A percentile compares a stretch with the other conserved stretches of the same genome.
These are phyloP conservation scores for Caerostris extrusa DNA, from an alignment of 1,140 invertebrate species.

Conservation along the genomic window DNA sequence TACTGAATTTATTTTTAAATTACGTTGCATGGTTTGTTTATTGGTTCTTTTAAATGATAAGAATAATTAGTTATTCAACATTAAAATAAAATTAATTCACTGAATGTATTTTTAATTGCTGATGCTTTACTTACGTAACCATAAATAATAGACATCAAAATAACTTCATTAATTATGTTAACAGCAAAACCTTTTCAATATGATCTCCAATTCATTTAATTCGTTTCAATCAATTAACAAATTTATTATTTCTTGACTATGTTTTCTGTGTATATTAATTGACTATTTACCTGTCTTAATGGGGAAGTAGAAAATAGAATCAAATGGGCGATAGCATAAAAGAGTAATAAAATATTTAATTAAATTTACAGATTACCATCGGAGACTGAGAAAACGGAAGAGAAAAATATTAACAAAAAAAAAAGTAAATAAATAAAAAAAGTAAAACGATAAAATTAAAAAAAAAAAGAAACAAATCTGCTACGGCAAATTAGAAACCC, in stretches of 20 bases:
- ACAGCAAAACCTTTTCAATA: no score
- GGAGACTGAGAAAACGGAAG: not conserved
- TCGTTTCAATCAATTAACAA: constrained; percentile 35
- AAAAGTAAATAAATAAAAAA: not conserved
- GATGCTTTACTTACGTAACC: no score
- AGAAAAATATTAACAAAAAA: not conserved
- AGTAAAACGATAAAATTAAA: not conserved
- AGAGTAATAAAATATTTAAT: constrained; percentile 52
- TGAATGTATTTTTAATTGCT: no score
- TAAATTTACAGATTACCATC: constrained; percentile 37
- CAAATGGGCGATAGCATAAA: not conserved
- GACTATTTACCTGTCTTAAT: not conserved
- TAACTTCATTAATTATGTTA: no score
- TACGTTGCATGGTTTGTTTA: no score
- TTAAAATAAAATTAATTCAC: no score
- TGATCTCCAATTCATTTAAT: not conserved
- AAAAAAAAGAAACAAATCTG: not conserved
- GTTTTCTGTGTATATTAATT: not conserved
- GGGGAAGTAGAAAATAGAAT: not conserved
- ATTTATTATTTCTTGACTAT: not conserved
- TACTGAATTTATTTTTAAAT: no score
- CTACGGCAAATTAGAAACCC: constrained; percentile 43
- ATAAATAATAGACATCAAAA: no score
- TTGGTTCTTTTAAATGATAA: no score
- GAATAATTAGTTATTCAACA: no score